Base-by-base conservation (phyloP, 1,140 invertebrate genomes). In the Cyclargus thomasi region DNA sequence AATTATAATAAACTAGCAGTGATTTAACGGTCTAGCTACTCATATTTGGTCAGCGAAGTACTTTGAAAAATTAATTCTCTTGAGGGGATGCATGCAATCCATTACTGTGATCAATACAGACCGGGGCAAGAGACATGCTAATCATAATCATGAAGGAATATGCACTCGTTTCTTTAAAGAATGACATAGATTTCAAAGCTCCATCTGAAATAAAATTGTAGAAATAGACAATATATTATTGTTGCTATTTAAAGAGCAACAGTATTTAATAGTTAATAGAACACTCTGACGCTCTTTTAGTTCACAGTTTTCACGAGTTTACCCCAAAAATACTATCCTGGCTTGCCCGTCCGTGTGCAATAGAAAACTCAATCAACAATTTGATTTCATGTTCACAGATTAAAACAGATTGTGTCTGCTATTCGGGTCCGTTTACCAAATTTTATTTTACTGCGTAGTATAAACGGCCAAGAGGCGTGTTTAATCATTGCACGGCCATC, bases 401-500 rank as follows among this genome's bases (percentile, higher is more conserved):
- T 59, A 20, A 59, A 59, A 59, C 55, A 21, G 18, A 20, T 20
- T 59, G 18, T 20, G 18, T 59, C 55, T 20, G 55, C 18, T 59
- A 59, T 59, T 20, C 11, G 55, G 18, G 55, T 20, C 55, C 55
- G 18, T 59, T 59, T 59, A 62, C 53, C 65, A 67, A 67, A 67
- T 67, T 69, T 69, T 66, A 55, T 35, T 65, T 65, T 47, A 62
- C 55, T 59, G 57, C 16, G 35, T 53, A 18, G 23, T 23, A 62
- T 53, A 53, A 70, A 64, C 53, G 72, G 57, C 67, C 69, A 69
- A 70, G 72, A 72, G 76, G 79, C 77, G 74, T 74, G 68, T 75
- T 77, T 75, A 77, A 80, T 80, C 72, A 75, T 65, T 62, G 69
- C 69, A 39, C 53, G 57, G 67, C 69, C 67, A 67, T 70, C 72